Conservation (phyloP, 2,113 vertebrate genomes). For the Cygnus atratus region DNA sequence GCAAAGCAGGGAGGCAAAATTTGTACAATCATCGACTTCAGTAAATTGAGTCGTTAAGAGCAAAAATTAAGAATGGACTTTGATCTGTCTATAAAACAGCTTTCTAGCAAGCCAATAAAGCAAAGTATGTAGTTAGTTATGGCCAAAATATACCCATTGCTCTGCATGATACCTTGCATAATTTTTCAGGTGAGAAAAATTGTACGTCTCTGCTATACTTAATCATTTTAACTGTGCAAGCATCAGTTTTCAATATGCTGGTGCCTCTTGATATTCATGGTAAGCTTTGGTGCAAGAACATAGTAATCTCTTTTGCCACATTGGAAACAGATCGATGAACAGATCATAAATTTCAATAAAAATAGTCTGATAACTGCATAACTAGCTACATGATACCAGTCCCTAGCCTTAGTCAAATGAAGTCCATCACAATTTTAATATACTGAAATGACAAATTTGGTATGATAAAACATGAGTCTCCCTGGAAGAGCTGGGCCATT, state of each 20-base stretch:
- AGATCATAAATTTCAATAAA: neutral
- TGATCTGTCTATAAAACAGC: neutral
- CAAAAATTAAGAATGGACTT: neutral
- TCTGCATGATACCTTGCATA: neutral
- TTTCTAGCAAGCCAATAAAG: neutral
- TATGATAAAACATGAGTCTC: neutral
- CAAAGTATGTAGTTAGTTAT: neutral
- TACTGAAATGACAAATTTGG: neutral
- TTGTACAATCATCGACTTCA: neutral
- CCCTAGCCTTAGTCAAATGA: neutral
- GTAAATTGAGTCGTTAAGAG: neutral
- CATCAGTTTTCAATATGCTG: neutral
- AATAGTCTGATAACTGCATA: neutral
- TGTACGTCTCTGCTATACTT: neutral
- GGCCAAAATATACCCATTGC: neutral
- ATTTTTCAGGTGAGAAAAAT: neutral
- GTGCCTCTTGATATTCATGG: neutral
- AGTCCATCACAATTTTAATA: neutral
- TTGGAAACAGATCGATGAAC: neutral
- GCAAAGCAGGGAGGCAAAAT: neutral
- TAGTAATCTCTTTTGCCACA: neutral
- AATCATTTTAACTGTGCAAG: neutral
- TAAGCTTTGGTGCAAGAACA: neutral
- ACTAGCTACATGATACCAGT: neutral
- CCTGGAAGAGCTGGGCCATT: neutral